These are phyloP conservation scores for Sminthopsis crassicaudata DNA, from an alignment of 2,113 vertebrate genomes.

Conservation along the genomic window DNA sequence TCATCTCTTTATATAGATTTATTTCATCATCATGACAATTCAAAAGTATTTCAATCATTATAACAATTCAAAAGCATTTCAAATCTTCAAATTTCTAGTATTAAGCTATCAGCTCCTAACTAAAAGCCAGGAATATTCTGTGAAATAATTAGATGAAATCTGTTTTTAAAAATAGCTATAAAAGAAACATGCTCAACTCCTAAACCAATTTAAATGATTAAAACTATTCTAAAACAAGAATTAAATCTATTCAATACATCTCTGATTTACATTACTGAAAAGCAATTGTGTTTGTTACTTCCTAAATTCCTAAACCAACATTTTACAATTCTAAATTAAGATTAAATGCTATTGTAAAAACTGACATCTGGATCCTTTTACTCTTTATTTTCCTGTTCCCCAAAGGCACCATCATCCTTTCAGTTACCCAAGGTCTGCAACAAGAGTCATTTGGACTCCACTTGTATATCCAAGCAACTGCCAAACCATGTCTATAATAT, in stretches of 20 bases:
- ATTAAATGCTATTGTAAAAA: constrained; percentile 39
- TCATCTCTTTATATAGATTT: neutral
- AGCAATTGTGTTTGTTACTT: neutral
- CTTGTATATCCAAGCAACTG: neutral
- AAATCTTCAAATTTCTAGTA: neutral
- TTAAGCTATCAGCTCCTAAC: constrained; percentile 20
- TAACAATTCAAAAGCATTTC: neutral
- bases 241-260: constrained; percentile 33
- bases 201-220: constrained; percentile 39
- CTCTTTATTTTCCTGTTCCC: neutral
- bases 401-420: neutral
- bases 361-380: constrained; percentile 27
- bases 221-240: constrained; percentile 18
- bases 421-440: neutral
- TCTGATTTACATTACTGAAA: constrained; percentile 26
- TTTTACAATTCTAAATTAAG: constrained; percentile 45
- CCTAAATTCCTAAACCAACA: neutral
- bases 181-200: constrained; percentile 15
- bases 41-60: too few relatives aligned
- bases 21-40: neutral
- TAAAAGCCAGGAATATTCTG: constrained; percentile 37
- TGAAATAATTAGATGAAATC: constrained; percentile 27
- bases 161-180: constrained; percentile 42
- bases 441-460: neutral
- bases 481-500: neutral